Evolutionary conservation across 2,797 vertebrate genomes (phyloP).

Genomic region (Fistularia commersonii): DNA sequence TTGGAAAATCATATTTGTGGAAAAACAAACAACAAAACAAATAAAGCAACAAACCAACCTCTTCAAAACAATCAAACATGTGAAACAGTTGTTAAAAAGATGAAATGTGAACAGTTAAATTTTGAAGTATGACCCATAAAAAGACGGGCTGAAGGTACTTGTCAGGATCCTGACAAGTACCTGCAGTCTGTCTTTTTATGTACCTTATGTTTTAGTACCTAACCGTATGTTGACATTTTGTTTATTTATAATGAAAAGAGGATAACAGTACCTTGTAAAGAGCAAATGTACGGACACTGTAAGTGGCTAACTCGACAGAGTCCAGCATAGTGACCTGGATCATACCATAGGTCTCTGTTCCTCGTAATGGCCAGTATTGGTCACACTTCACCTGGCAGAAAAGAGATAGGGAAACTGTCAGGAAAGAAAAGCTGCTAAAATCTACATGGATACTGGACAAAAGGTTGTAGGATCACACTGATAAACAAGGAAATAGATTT

Average conservation of each 20-base stretch:
- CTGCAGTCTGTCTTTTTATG: too few species aligned
- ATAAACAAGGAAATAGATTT: conserved; percentile 58
- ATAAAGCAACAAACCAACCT: too few species aligned
- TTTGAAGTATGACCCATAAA: too few species aligned
- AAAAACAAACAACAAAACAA: too few species aligned
- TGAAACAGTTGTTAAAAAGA: too few species aligned
- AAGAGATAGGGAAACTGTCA: conserved; percentile 45
- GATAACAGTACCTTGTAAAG: conserved; percentile 86
- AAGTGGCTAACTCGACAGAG: conserved; percentile 91
- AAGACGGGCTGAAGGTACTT: too few species aligned
- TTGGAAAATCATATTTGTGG: too few species aligned
- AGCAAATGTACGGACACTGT: conserved; percentile 90
- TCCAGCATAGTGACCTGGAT: conserved; percentile 93
- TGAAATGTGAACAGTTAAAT: too few species aligned
- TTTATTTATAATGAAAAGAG: conserved; percentile 13
- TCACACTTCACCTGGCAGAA: conserved; percentile 89
- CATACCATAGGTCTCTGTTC: conserved; percentile 83
- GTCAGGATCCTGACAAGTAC: too few species aligned
- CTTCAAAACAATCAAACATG: too few species aligned
- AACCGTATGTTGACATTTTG: not conserved
- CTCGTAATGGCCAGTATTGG: conserved; percentile 89
- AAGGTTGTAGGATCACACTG: conserved; percentile 50
- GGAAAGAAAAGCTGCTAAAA: conserved; percentile 27
- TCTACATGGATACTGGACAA: conserved; percentile 22
- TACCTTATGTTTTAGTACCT: too few species aligned